A percentile compares a stretch with the other conserved stretches of the same genome.
Conservation (phyloP, 2,888 invertebrate genomes). For the Mystacides longicornis region DNA sequence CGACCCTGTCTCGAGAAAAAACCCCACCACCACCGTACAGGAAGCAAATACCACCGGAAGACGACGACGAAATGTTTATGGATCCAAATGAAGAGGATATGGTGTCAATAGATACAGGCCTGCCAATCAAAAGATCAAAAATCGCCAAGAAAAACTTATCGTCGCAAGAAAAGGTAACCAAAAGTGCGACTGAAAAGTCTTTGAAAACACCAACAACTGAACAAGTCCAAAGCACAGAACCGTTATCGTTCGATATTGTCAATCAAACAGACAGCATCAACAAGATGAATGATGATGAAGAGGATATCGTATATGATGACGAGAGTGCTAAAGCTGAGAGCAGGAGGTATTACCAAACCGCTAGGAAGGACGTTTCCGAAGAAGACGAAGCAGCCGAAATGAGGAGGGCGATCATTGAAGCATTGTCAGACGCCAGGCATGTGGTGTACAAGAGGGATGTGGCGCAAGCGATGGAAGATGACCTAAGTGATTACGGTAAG, state of each 20-base stretch:
- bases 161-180: not conserved
- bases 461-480: conserved; percentile 47
- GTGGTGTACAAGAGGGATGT: conserved; percentile 66
- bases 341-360: conserved; percentile 17
- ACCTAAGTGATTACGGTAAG: conserved; percentile 77
- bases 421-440: conserved; percentile 56
- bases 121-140: conserved; percentile 41
- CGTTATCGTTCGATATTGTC: not conserved
- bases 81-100: conserved; percentile 57
- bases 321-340: conserved; percentile 27
- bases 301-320: conserved; percentile 28
- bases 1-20: conserved; percentile 49
- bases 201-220: not conserved
- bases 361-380: conserved; percentile 28
- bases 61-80: conserved; percentile 66
- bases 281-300: conserved; percentile 28
- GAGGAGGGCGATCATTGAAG: conserved; percentile 27
- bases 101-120: conserved; percentile 57
- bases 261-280: conserved; percentile 13
- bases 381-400: conserved; percentile 9
- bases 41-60: conserved; percentile 31
- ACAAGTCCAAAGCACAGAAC: not conserved
- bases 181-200: not conserved
- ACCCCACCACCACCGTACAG: conserved; percentile 21
- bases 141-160: conserved; percentile 16